Base-by-base conservation (phyloP, 2,888 invertebrate genomes). In the Agrochola lychnidis region DNA sequence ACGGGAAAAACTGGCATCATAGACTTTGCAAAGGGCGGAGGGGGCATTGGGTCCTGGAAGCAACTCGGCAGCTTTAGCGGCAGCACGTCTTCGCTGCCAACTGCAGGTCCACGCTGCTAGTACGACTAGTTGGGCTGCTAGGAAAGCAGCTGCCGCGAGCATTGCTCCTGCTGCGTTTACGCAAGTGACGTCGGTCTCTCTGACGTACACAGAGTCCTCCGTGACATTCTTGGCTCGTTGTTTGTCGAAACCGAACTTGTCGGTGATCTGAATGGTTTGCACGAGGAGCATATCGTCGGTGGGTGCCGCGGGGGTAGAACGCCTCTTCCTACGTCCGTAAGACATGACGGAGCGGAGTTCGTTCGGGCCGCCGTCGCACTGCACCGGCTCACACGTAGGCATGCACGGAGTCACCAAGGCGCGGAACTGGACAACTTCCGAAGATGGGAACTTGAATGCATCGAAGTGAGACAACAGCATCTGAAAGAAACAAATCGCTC, bases 371-470 rank as follows among this genome's bases (percentile, higher is more conserved):
- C 98, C 98, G 90, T 99, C 98, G 93, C 99, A 99, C 92, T 98
- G 98, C 16, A 99, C 98, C 14, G 99, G 99, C 92, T 99, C 99
- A 94, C 99, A 99, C 63, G 98, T 97, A 42, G 99, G 99, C 98
- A 99, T 98, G 94, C 99, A 99, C 0, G 99, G 99, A 4, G 99
- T 99, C 59, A 99, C 99, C 91, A 99, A 95, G n/a, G 99, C 99
- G 83, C 99, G 98, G 98, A 99, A 99, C 93, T 99, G 99, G 2
- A 99, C 99, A 66, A 99, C 98, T 93, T 99, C 99, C 22, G 99
- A 99, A 70, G 99, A 99, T 63, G 99, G 99, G 97, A 99, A 99
- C 95, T 99, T 99, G 97, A 99, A 99, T 57, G 99, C 99, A 94
- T 99, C 99, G 96, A 99, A 99, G 95, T 98, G 98, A 72, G 99